Conservation (phyloP, 2,113 vertebrate species). For the Lophochroa leadbeateri region DNA sequence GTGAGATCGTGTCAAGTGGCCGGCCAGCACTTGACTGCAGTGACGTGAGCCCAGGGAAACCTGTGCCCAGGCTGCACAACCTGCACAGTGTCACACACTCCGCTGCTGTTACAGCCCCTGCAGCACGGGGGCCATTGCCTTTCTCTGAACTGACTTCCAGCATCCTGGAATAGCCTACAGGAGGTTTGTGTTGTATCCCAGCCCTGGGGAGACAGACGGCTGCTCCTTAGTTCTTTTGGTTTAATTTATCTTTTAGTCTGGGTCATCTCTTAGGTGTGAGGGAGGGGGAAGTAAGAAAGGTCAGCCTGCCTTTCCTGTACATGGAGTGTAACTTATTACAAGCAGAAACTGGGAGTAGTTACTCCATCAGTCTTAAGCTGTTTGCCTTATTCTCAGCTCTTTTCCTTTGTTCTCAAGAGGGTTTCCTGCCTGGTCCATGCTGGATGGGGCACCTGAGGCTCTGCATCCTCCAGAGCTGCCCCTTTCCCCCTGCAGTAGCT, state of each 20-base stretch:
- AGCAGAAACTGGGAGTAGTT: neutral
- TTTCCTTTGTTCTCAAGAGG: neutral
- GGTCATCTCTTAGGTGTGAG: neutral
- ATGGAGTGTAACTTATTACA: neutral
- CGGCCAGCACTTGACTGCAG: neutral
- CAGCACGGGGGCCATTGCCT: neutral
- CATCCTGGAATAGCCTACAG: neutral
- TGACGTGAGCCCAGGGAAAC: fast-evolving
- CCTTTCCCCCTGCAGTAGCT: neutral
- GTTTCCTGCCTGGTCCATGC: neutral
- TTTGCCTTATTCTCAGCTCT: slow-evolving; percentile 13
- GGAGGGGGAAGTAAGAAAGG: neutral
- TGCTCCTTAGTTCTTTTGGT: neutral
- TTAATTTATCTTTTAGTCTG: neutral
- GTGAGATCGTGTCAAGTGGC: neutral
- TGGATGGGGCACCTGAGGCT: neutral
- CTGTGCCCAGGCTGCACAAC: neutral
- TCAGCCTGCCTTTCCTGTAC: neutral
- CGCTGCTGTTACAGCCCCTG: neutral
- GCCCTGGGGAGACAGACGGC: neutral
- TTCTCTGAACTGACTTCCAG: neutral
- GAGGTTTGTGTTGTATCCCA: neutral
- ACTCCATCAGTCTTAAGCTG: neutral
- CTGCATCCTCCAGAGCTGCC: neutral
- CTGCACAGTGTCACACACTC: neutral